Evolutionary conservation across 2,113 vertebrate genomes (phyloP).

Genomic region (Microcebus lehilahytsara): DNA sequence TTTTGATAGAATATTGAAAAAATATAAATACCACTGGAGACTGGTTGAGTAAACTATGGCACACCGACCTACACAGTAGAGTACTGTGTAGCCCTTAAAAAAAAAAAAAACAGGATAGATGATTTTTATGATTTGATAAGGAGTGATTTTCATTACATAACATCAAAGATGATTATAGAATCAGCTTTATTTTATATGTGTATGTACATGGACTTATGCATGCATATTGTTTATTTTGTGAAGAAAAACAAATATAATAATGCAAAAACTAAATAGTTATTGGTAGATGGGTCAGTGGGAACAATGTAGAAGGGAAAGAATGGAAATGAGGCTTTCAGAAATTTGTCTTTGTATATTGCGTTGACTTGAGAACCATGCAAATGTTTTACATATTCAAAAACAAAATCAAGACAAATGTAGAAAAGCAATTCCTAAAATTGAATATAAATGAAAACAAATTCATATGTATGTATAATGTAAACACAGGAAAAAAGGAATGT

Average conservation of each 20-base stretch:
- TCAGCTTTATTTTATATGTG: background rate
- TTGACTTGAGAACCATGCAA: background rate
- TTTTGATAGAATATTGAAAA: background rate
- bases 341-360: background rate
- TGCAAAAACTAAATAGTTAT: background rate
- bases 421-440: background rate
- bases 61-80: background rate
- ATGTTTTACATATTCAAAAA: background rate
- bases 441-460: background rate
- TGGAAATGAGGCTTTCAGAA: background rate
- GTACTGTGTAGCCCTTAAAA: background rate
- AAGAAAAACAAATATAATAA: background rate
- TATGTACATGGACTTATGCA: background rate
- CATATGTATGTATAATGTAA: background rate
- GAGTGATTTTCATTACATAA: background rate
- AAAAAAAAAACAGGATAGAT: background rate
- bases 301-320: background rate
- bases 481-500: background rate
- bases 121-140: background rate
- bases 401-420: background rate
- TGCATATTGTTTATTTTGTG: background rate
- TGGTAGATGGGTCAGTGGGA: background rate
- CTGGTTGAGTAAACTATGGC: background rate
- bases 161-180: background rate
- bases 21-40: background rate